Conservation (phyloP, 2,888 invertebrate genomes). For the Gisinianus flammeolus region DNA sequence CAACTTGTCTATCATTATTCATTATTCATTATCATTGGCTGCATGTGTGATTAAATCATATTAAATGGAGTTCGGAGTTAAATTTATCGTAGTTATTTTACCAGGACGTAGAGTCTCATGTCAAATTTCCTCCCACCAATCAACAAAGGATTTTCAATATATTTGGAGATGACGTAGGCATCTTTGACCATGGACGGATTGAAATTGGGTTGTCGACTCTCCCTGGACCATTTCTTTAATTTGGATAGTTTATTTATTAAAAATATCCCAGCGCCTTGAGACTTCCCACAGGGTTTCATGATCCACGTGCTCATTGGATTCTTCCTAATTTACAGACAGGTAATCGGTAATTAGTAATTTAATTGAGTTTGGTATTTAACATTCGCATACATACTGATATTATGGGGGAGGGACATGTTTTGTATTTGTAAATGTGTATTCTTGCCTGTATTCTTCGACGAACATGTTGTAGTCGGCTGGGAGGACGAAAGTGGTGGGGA, state of each 20-base stretch:
- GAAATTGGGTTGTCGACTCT: slow-evolving; percentile 78
- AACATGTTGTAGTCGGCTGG: slow-evolving; percentile 97
- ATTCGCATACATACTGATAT: not conserved
- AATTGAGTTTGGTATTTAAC: not conserved
- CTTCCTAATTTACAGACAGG: slow-evolving; percentile 64
- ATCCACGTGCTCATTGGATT: slow-evolving; percentile 96
- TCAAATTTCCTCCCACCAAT: slow-evolving; percentile 98
- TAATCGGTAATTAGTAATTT: not conserved
- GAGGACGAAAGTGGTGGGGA: slow-evolving; percentile 90
- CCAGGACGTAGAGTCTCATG: slow-evolving; percentile 90
- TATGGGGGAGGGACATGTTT: not conserved
- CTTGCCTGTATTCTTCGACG: slow-evolving; percentile 85
- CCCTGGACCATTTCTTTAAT: slow-evolving; percentile 86
- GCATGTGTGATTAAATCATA: not conserved
- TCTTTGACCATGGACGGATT: slow-evolving; percentile 85
- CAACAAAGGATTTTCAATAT: slow-evolving; percentile 80
- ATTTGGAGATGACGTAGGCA: slow-evolving; percentile 95
- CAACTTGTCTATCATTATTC: too few relatives aligned
- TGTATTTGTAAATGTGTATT: not conserved
- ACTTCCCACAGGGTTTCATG: slow-evolving; percentile 91
- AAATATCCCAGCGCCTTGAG: slow-evolving; percentile 93
- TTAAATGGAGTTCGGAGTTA: not conserved
- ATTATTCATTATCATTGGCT: too few relatives aligned
- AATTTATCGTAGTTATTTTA: too few relatives aligned
- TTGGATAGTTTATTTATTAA: slow-evolving; percentile 94